Evolutionary conservation across 2,888 invertebrate species (phyloP).

Genomic region (Caenorhabditis sp.): DNA sequence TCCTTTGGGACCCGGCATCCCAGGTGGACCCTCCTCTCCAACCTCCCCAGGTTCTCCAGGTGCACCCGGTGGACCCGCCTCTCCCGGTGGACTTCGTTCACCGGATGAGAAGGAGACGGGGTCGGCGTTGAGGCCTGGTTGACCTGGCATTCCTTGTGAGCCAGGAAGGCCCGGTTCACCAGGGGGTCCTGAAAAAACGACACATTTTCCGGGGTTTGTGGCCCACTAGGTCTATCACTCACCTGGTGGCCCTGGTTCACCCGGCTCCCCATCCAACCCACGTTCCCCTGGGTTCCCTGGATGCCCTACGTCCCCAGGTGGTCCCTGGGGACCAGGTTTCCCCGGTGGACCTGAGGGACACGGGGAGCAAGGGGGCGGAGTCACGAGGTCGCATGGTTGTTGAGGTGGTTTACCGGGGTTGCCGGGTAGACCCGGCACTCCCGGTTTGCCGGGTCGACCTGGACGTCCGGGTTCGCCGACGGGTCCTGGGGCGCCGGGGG

Average conservation of each 20-base stretch:
- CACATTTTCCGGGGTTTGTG: no score
- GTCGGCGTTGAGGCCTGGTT: slow-evolving; percentile 53
- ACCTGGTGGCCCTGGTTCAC: slow-evolving; percentile 61
- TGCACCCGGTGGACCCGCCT: slow-evolving; percentile 56
- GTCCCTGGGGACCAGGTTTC: slow-evolving; percentile 63
- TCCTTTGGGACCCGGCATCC: slow-evolving; percentile 64
- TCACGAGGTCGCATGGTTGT: slow-evolving; percentile 60
- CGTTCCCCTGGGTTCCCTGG: slow-evolving; percentile 56
- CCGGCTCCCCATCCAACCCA: slow-evolving; percentile 62
- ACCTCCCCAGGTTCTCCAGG: slow-evolving; percentile 63
- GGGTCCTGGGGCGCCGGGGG: slow-evolving; percentile 52
- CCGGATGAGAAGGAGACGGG: slow-evolving; percentile 51
- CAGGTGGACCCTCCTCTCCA: slow-evolving; percentile 65
- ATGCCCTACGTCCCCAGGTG: slow-evolving; percentile 60
- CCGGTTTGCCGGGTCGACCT: slow-evolving; percentile 64
- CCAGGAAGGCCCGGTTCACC: slow-evolving; percentile 62
- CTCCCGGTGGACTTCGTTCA: slow-evolving; percentile 66
- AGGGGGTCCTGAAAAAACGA: slow-evolving; percentile 48
- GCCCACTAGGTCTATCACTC: neutral
- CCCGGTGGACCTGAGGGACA: slow-evolving; percentile 66
- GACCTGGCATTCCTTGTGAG: slow-evolving; percentile 51
- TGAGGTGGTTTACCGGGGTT: slow-evolving; percentile 66
- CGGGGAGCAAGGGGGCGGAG: slow-evolving; percentile 65
- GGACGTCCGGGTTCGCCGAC: slow-evolving; percentile 63
- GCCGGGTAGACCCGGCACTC: slow-evolving; percentile 66